phyloP scores from a whole-genome alignment of 2,888 invertebrate genomes.

The Priocnemis perturbator region DNA sequence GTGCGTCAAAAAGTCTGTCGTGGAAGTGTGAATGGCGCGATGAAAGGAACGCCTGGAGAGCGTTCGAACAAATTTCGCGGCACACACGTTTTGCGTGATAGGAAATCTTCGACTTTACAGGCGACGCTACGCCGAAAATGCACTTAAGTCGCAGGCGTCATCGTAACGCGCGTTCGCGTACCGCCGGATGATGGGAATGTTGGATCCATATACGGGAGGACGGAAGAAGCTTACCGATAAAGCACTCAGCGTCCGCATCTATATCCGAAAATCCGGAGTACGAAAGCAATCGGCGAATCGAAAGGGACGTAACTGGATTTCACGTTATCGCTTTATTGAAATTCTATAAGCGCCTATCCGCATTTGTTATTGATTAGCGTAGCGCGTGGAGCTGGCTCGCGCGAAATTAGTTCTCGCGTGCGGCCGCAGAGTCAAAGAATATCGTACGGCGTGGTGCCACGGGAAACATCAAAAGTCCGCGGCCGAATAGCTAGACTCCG shows the following conservation, averaged over 20 bases:
- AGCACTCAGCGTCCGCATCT: slow-evolving; percentile 4
- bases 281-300: slow-evolving; percentile 1
- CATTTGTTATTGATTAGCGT: too few relatives aligned
- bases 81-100: background rate
- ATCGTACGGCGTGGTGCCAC: too few relatives aligned
- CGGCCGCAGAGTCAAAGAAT: background rate
- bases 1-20: too few relatives aligned
- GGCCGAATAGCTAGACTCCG: background rate
- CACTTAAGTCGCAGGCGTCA: background rate
- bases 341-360: too few relatives aligned
- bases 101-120: background rate
- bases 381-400: background rate
- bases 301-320: background rate
- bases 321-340: background rate
- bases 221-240: slow-evolving; percentile 15
- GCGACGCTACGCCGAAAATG: background rate
- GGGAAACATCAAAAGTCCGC: too few relatives aligned
- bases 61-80: too few relatives aligned
- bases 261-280: slow-evolving; percentile 6
- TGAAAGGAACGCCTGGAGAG: too few relatives aligned
- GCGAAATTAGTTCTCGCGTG: too few relatives aligned
- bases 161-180: background rate
- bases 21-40: too few relatives aligned
- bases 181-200: slow-evolving; percentile 2
- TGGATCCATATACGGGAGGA: slow-evolving; percentile 3